A percentile compares a stretch with the other conserved stretches of the same genome.
Evolutionary conservation across 2,113 vertebrate genomes (phyloP).

Genomic region (Cephalopholis sonnerati): DNA sequence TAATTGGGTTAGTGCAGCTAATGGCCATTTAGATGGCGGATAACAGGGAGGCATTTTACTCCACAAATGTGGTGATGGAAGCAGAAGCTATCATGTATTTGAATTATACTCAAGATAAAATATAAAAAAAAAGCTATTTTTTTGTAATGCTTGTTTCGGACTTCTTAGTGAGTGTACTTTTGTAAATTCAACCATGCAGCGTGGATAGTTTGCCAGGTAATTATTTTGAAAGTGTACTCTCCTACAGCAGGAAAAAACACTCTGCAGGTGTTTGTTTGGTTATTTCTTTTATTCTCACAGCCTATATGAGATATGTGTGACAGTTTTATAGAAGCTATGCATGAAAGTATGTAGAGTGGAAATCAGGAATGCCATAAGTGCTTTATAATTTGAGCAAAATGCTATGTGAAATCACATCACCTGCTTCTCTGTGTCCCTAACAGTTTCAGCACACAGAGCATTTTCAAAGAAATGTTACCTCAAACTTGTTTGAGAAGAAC

Average conservation of each 20-base stretch:
- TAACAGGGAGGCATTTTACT: conserved; percentile 82
- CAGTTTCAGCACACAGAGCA: conserved; percentile 41
- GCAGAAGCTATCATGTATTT: conserved; percentile 79
- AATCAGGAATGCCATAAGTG: conserved; percentile 36
- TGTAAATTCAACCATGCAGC: background rate
- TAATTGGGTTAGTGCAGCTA: conserved; percentile 86
- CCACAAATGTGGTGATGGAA: conserved; percentile 81
- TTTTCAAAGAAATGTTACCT: conserved; percentile 62
- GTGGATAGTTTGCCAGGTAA: conserved; percentile 4
- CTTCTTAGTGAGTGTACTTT: conserved; percentile 23
- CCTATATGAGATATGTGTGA: background rate
- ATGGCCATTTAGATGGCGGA: conserved; percentile 86
- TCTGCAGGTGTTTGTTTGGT: conserved; percentile 22
- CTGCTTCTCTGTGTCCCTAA: conserved; percentile 4
- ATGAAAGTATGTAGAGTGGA: background rate
- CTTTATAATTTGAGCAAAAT: conserved; percentile 48
- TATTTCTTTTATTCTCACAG: conserved; percentile 1
- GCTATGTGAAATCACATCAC: conserved; percentile 22
- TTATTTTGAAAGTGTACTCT: conserved; percentile 33
- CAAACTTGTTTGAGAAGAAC: conserved; percentile 72
- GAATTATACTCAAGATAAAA: conserved; percentile 67
- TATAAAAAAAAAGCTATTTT: conserved; percentile 13
- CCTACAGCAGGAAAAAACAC: conserved; percentile 3
- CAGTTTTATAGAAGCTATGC: conserved; percentile 18
- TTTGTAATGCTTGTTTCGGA: conserved; percentile 24